A percentile compares a stretch with the other conserved stretches of the same genome.
These are phyloP conservation scores for Atopsyche davidsoni DNA, from an alignment of 1,140 invertebrate genomes.

Conservation along the genomic window DNA sequence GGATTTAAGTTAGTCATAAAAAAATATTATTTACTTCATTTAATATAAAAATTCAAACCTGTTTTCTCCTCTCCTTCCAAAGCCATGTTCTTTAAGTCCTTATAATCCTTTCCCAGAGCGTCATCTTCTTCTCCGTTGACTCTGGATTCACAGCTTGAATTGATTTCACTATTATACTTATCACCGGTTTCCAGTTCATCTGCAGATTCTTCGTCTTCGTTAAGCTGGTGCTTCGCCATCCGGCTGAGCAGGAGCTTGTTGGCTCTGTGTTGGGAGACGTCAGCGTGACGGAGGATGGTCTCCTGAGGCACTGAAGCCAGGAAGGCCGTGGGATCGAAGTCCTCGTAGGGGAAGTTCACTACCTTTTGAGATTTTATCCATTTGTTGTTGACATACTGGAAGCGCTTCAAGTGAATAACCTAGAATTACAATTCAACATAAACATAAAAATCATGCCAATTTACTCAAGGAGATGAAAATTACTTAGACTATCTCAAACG, in stretches of 20 bases:
- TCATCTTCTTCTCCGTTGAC: constrained; percentile 22
- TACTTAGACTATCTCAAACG: too few species aligned
- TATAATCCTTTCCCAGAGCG: neutral
- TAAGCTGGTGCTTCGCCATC: neutral
- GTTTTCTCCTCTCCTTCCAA: constrained; percentile 2
- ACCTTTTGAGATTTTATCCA: constrained; percentile 93
- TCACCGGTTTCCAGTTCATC: constrained; percentile 27
- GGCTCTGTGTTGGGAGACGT: constrained; percentile 34
- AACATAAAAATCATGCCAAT: too few species aligned
- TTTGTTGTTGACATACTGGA: constrained; percentile 80
- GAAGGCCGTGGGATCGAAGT: constrained; percentile 78
- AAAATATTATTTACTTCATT: too few species aligned
- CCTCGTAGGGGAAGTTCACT: constrained; percentile 76
- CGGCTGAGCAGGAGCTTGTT: constrained; percentile 16
- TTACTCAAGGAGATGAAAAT: too few species aligned
- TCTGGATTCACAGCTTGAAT: constrained; percentile 26
- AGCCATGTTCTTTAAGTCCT: neutral
- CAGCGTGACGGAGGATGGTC: constrained; percentile 59
- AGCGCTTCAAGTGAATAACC: constrained; percentile 86
- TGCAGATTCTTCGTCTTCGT: constrained; percentile 7
- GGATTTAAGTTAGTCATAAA: too few species aligned
- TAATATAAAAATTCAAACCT: too few species aligned
- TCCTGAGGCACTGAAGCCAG: constrained; percentile 69
- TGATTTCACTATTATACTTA: constrained; percentile 7
- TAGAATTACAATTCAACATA: constrained; percentile 45